phyloP scores from a whole-genome alignment of 2,888 invertebrate species.

The Himalopsyche tibetana region DNA sequence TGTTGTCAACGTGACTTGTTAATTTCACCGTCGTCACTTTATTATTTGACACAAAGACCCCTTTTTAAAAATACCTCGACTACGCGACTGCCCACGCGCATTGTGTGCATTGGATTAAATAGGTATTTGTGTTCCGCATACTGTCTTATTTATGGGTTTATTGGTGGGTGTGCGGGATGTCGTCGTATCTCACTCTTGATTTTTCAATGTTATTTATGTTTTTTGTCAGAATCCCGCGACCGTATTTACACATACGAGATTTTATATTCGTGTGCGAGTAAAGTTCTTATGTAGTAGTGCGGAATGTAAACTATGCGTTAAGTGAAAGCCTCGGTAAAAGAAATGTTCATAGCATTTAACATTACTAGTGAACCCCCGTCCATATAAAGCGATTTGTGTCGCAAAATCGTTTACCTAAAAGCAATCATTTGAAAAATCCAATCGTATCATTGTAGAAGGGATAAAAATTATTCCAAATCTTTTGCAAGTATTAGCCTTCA shows the following conservation, averaged over 20 bases:
- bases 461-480: too few species aligned
- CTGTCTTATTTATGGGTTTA: constrained; percentile 31
- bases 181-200: constrained; percentile 40
- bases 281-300: not conserved
- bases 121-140: constrained; percentile 34
- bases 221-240: constrained; percentile 12
- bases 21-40: constrained; percentile 6
- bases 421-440: too few species aligned
- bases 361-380: too few species aligned
- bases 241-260: not conserved
- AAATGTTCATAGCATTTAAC: too few species aligned
- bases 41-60: constrained; percentile 40
- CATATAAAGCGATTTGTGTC: too few species aligned
- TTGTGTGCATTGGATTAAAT: constrained; percentile 32
- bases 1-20: not conserved
- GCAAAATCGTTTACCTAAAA: too few species aligned
- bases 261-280: not conserved
- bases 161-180: constrained; percentile 21
- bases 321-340: too few species aligned
- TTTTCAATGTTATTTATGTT: constrained; percentile 40
- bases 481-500: too few species aligned
- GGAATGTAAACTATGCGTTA: not conserved
- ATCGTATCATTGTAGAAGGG: too few species aligned
- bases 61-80: constrained; percentile 14
- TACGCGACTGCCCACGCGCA: constrained; percentile 38